Conservation (phyloP, 2,113 vertebrate genomes). For the Addax nasomaculatus region DNA sequence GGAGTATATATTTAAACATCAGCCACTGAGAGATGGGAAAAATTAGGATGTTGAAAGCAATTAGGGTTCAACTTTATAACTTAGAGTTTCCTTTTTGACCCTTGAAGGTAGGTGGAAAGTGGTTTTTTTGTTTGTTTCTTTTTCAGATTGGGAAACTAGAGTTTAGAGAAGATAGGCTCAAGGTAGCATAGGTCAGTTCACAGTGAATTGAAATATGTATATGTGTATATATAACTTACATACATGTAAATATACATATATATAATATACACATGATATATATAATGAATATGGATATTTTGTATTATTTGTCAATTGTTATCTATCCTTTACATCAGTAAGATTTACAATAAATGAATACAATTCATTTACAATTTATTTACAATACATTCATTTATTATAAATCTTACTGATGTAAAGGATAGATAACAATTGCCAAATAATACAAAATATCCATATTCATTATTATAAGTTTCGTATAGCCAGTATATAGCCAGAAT, state of each 20-base stretch:
- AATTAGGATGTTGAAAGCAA: neutral
- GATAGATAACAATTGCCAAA: neutral
- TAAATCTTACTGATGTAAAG: neutral
- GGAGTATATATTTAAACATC: neutral
- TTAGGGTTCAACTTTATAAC: neutral
- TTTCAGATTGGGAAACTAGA: neutral
- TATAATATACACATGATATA: neutral
- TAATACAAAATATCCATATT: neutral
- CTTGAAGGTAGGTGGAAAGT: neutral
- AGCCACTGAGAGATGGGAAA: neutral
- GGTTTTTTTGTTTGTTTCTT: neutral
- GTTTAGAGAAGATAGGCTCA: neutral
- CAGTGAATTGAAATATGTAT: neutral
- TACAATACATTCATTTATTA: neutral
- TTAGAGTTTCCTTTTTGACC: neutral
- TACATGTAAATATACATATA: neutral
- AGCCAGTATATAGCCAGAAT: neutral
- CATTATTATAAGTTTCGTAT: neutral
- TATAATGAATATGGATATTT: neutral
- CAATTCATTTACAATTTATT: no score
- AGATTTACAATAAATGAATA: no score
- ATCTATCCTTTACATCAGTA: no score
- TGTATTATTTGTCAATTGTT: no score
- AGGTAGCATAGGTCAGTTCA: neutral
- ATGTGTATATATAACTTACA: neutral